phyloP scores from a whole-genome alignment of 2,113 vertebrate genomes.

The Ceyx melanurus region DNA sequence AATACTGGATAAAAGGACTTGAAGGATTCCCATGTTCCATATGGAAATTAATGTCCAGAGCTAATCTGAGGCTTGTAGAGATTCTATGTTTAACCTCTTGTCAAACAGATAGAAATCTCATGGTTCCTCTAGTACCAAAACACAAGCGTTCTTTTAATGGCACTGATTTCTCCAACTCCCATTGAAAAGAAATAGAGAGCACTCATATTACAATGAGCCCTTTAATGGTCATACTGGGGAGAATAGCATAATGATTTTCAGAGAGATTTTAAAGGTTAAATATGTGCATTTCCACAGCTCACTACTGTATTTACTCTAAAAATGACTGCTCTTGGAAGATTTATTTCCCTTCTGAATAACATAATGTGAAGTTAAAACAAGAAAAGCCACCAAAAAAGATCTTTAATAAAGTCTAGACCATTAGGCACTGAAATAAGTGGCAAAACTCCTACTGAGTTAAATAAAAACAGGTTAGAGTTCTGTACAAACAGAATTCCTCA shows the following conservation, averaged over 20 bases:
- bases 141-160: background rate
- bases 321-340: background rate
- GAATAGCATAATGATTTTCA: background rate
- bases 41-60: slow-evolving; percentile 33
- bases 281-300: background rate
- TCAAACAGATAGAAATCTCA: background rate
- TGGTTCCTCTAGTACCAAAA: background rate
- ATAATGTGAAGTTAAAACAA: background rate
- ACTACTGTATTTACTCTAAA: background rate
- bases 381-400: background rate
- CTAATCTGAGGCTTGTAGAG: slow-evolving; percentile 1
- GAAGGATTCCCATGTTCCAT: slow-evolving; percentile 10
- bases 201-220: background rate
- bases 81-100: background rate
- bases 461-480: background rate
- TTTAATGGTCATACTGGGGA: background rate
- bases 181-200: background rate
- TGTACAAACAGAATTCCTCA: background rate
- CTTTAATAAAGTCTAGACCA: background rate
- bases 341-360: slow-evolving; percentile 1
- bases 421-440: background rate
- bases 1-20: slow-evolving; percentile 41
- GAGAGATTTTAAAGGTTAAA: slow-evolving; percentile 2
- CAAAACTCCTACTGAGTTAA: background rate
- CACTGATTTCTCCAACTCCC: background rate